A percentile compares a stretch with the other conserved stretches of the same genome.
Conservation (phyloP, 2,113 vertebrate species). For the Manacus vitellinus region DNA sequence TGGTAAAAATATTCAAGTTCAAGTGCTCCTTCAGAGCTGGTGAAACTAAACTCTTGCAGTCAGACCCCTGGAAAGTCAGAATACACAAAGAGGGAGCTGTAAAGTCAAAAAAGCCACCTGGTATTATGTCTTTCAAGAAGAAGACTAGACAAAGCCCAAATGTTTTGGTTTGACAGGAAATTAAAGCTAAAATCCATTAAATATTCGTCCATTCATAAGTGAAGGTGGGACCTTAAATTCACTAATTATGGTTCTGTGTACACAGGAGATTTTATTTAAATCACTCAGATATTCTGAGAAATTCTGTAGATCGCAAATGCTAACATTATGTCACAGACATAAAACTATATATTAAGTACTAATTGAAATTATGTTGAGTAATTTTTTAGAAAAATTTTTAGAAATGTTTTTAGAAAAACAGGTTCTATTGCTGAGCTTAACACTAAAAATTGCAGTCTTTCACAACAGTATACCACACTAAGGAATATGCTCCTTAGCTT, state of each 20-base stretch:
- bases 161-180: neutral
- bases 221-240: neutral
- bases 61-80: neutral
- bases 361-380: neutral
- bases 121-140: neutral
- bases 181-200: neutral
- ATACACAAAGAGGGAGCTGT: neutral
- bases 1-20: neutral
- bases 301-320: neutral
- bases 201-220: neutral
- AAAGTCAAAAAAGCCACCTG: neutral
- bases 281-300: neutral
- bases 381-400: neutral
- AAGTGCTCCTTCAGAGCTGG: neutral
- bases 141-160: neutral
- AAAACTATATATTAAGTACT: neutral
- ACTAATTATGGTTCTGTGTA: neutral
- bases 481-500: neutral
- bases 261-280: neutral
- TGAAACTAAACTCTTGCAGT: neutral
- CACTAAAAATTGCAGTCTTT: neutral
- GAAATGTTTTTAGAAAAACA: neutral
- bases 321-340: neutral
- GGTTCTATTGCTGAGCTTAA: neutral
- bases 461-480: neutral